Percentiles rank a stretch among this genome's conserved stretches.
Evolutionary conservation across 2,888 invertebrate species (phyloP).

Genomic region (Yponomeuta malinellus): DNA sequence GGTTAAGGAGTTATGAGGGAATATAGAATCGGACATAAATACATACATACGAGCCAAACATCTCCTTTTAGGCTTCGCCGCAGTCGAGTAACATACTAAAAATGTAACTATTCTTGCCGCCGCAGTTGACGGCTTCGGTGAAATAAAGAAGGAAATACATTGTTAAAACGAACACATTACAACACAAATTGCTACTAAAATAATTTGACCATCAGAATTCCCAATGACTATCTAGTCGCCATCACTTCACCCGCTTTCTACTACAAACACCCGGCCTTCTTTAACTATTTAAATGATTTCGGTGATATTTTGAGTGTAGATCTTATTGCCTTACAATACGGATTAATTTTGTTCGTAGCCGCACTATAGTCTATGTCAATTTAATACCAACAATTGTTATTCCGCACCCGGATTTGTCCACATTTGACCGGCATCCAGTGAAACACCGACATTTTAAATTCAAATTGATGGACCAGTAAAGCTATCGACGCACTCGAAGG

Average conservation of each 20-base stretch:
- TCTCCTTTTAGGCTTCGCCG: too few species aligned
- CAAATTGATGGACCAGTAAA: conserved; percentile 71
- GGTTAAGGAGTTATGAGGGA: too few species aligned
- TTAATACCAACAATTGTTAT: conserved; percentile 69
- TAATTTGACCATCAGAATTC: conserved; percentile 55
- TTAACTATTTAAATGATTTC: not conserved
- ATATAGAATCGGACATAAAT: too few species aligned
- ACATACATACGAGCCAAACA: too few species aligned
- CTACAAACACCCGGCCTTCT: conserved; percentile 69
- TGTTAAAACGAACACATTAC: conserved; percentile 1
- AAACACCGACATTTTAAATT: conserved; percentile 63
- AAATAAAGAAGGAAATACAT: not conserved
- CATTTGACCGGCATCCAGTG: conserved; percentile 71
- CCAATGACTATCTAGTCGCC: conserved; percentile 50
- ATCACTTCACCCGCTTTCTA: conserved; percentile 76
- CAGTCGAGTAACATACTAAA: too few species aligned
- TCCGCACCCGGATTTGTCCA: conserved; percentile 60
- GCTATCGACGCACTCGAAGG: conserved; percentile 61
- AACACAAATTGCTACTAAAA: conserved; percentile 18
- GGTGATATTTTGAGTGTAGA: not conserved
- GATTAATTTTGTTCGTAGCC: not conserved
- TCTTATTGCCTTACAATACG: not conserved
- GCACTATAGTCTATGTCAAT: conserved; percentile 44
- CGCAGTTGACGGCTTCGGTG: not conserved
- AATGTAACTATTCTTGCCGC: too few species aligned